phyloP scores from a whole-genome alignment of 2,888 invertebrate species.

The Phytoseiulus persimilis region DNA sequence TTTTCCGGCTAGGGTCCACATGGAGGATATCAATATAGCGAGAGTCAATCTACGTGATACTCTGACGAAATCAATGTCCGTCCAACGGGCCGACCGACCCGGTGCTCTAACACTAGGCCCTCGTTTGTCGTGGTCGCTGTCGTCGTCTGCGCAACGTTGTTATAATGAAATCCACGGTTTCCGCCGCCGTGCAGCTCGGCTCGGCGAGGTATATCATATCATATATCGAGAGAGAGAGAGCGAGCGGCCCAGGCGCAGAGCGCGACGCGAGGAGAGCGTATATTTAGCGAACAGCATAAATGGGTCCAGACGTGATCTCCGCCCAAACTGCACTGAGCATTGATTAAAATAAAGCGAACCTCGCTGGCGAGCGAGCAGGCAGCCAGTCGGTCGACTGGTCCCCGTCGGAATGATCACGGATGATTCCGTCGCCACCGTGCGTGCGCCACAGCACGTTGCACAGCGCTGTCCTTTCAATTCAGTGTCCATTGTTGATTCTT shows the following conservation, averaged over 20 bases:
- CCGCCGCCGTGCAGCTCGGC: background rate
- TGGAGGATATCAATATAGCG: background rate
- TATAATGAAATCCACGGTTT: background rate
- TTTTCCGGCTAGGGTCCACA: background rate
- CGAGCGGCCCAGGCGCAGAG: background rate
- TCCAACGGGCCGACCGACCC: background rate
- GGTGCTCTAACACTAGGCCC: background rate
- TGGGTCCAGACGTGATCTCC: background rate
- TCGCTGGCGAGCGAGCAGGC: background rate
- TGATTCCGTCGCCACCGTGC: background rate
- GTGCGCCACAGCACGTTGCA: background rate
- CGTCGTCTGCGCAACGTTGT: background rate
- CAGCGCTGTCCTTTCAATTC: background rate
- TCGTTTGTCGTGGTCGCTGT: background rate
- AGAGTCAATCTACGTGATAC: background rate
- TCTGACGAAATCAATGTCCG: background rate
- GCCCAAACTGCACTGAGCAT: background rate
- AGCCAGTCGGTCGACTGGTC: background rate
- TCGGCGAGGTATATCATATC: background rate
- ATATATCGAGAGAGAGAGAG: background rate
- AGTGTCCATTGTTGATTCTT: background rate
- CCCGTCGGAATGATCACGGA: background rate
- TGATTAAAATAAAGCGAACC: background rate
- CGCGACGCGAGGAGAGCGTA: background rate
- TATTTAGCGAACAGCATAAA: background rate